A percentile compares a stretch with the other conserved stretches of the same genome.
Conservation (phyloP, 2,797 vertebrate genomes). For the Acrossocheilus fasciatus region DNA sequence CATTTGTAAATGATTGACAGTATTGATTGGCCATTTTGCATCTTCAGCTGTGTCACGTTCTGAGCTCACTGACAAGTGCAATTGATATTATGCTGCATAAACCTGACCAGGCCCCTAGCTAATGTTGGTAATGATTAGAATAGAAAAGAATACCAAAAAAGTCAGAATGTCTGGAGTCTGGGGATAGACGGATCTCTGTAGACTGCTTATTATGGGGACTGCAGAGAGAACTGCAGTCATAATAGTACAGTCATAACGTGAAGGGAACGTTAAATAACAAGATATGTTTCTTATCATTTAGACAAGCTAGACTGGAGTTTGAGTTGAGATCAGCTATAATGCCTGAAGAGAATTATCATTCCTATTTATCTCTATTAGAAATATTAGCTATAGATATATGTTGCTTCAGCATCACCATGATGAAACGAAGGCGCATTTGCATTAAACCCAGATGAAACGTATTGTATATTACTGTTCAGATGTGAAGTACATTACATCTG, state of each 20-base stretch:
- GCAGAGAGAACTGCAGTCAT: background rate
- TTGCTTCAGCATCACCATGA: background rate
- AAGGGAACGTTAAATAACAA: background rate
- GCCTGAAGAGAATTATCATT: background rate
- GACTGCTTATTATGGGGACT: background rate
- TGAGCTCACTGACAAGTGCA: slow-evolving; percentile 6
- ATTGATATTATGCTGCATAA: background rate
- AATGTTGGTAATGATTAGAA: background rate
- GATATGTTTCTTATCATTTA: background rate
- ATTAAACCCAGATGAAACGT: slow-evolving; percentile 5
- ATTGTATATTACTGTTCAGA: background rate
- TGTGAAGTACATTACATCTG: slow-evolving; percentile 7
- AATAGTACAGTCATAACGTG: background rate
- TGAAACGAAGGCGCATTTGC: background rate
- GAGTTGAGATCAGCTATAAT: background rate
- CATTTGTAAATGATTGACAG: slow-evolving; percentile 7
- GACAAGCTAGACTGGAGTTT: background rate
- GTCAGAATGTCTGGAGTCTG: background rate
- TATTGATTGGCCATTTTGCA: background rate
- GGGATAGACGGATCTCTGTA: background rate
- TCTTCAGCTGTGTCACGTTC: background rate
- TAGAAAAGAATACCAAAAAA: slow-evolving; percentile 2
- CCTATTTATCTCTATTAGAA: background rate
- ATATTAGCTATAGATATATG: background rate
- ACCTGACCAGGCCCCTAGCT: background rate